Percentiles rank a stretch among this genome's conserved stretches.
phyloP scores from a whole-genome alignment of 2,113 vertebrate genomes.

The Falcunculus frontatus region DNA sequence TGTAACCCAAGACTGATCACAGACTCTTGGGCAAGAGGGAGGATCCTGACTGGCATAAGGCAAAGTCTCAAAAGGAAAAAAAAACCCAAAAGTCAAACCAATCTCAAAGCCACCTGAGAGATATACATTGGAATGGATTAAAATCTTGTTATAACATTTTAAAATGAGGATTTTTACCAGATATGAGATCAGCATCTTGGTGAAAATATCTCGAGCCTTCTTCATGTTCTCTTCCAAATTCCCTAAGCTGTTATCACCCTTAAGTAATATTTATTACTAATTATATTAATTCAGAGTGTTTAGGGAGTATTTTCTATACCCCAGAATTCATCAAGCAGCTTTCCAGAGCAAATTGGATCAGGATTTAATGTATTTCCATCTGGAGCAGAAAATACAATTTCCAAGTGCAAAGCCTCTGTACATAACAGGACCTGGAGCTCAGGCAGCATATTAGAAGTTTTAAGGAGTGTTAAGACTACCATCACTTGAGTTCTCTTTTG shows the following conservation, averaged over 20 bases:
- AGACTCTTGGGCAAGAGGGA: not conserved
- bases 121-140: not conserved
- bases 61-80: not conserved
- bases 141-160: not conserved
- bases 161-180: not conserved
- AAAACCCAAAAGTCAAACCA: not conserved
- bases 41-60: not conserved
- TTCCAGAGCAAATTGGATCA: not conserved
- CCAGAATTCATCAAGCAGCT: not conserved
- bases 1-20: not conserved
- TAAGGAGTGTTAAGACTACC: not conserved
- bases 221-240: not conserved
- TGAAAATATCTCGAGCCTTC: not conserved
- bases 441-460: not conserved
- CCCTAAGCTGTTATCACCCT: not conserved
- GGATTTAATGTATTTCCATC: not conserved
- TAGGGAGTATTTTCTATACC: not conserved
- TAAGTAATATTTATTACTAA: not conserved
- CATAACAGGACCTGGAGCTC: not conserved
- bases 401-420: not conserved
- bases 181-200: not conserved
- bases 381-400: not conserved
- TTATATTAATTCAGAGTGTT: not conserved
- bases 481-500: not conserved
- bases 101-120: not conserved